Evolutionary conservation across 2,797 vertebrate genomes (phyloP), one percentile per base, ranked within the genome.

Genomic region (Astyanax mexicanus): DNA sequence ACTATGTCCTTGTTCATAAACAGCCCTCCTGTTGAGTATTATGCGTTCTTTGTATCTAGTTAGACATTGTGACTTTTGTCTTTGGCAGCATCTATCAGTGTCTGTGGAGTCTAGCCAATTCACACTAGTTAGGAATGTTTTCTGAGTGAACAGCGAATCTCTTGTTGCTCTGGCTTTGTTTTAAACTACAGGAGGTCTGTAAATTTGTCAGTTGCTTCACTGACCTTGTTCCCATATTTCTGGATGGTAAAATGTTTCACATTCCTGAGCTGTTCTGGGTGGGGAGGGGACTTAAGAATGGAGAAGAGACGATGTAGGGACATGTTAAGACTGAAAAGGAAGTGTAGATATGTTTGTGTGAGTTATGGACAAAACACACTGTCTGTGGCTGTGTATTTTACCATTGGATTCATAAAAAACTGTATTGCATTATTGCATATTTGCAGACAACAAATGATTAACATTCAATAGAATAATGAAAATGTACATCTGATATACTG

Each of bases 291-390:
- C n/a, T n/a, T n/a, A n/a, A 65, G 57, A 40, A 66, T 37, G 38
- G 25, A n/a, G 61, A 32, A 37, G 72, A 72, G 76, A 70, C 67
- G 74, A 69, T 69, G 47, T 47, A 42, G 64, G 67, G 74, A 90
- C 91, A 91, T 91, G 91, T 92, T 91, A 84, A 91, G 87, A 89
- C 91, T 87, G 84, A 87, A 75, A 38, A 38, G 49, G 52, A 55
- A 69, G 62, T 25, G 38, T 68, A 51, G n/a, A n/a, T 21, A 42
- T 45, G 40, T 60, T 8, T 52, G 52, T 42, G 47, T 57, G 4
- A 15, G 45, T 58, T 37, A 45, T 35, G 17, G 58, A 25, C 12
- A 55, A 19, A 69, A 78, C 60, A 68, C n/a, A 58, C 1, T 13
- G 19, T 6, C 45, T 6, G n/a, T n/a, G n/a, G n/a, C n/a, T n/a